These are phyloP conservation scores for Pomatorhinus ruficollis DNA, from an alignment of 2,113 vertebrate genomes.

Conservation along the genomic window DNA sequence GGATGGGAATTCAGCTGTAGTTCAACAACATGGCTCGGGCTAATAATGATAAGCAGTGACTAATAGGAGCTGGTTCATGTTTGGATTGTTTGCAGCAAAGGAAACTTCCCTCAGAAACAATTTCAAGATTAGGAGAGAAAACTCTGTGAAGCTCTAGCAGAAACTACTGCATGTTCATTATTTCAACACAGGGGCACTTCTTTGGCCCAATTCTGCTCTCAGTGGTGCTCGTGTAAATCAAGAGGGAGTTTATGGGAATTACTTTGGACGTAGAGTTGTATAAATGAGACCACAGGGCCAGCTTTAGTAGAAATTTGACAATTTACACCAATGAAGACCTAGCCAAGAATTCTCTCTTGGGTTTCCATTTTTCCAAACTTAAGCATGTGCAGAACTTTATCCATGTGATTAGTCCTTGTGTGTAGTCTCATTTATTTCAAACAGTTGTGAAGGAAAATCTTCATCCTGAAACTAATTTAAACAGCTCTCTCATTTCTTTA, in stretches of 20 bases:
- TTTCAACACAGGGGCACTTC: slow-evolving; percentile 44
- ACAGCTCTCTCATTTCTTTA: not conserved
- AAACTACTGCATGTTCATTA: slow-evolving; percentile 20
- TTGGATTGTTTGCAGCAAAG: slow-evolving; percentile 25
- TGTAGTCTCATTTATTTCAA: not conserved
- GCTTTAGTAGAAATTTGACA: slow-evolving; percentile 29
- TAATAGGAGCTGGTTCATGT: slow-evolving; percentile 20
- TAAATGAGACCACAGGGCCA: slow-evolving; percentile 50
- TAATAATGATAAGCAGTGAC: slow-evolving; percentile 36
- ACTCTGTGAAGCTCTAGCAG: slow-evolving; percentile 29
- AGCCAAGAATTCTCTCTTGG: slow-evolving; percentile 46
- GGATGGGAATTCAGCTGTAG: slow-evolving; percentile 55
- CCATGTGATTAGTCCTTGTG: not conserved
- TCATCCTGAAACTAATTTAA: not conserved
- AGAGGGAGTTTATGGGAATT: slow-evolving; percentile 52
- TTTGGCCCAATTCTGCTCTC: not conserved
- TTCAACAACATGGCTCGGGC: not conserved
- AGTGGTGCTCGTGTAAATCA: slow-evolving; percentile 28
- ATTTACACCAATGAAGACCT: slow-evolving; percentile 31
- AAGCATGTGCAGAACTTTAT: not conserved
- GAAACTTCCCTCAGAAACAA: slow-evolving; percentile 37
- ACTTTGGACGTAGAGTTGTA: slow-evolving; percentile 22
- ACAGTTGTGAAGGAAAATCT: not conserved
- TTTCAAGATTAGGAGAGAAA: slow-evolving; percentile 38
- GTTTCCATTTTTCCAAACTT: slow-evolving; percentile 6